Percentiles rank a stretch among this genome's conserved stretches.
Conservation (phyloP, 2,113 vertebrate genomes). For the Panthera tigris region DNA sequence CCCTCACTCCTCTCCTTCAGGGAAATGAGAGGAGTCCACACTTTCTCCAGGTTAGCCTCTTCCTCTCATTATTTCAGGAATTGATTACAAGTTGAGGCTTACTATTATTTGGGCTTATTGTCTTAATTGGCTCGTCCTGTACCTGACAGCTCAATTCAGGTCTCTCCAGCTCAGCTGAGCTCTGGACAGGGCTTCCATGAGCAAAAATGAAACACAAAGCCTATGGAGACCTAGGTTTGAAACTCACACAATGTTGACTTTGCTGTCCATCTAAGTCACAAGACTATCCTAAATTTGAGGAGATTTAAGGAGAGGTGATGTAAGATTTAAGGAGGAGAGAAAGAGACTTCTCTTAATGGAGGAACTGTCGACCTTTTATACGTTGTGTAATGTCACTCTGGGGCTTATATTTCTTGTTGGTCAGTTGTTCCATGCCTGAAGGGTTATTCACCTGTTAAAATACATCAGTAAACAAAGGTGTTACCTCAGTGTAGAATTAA, state of each 20-base stretch:
- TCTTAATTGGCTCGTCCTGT: background rate
- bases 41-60: background rate
- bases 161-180: background rate
- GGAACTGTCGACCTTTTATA: background rate
- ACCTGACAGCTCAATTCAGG: background rate
- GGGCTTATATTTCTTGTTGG: background rate
- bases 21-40: background rate
- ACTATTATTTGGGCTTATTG: background rate
- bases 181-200: background rate
- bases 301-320: background rate
- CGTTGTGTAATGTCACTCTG: background rate
- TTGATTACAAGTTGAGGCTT: background rate
- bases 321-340: background rate
- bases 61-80: background rate
- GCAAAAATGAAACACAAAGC: background rate
- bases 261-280: background rate
- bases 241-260: background rate
- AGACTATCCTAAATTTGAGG: background rate
- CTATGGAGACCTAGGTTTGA: background rate
- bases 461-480: background rate
- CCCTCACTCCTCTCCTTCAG: background rate
- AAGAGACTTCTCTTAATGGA: background rate
- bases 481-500: background rate
- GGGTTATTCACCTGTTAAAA: background rate
- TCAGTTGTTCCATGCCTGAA: background rate